These are phyloP conservation scores for Atractosteus spatula DNA, from an alignment of 2,113 vertebrate genomes.

Conservation along the genomic window DNA sequence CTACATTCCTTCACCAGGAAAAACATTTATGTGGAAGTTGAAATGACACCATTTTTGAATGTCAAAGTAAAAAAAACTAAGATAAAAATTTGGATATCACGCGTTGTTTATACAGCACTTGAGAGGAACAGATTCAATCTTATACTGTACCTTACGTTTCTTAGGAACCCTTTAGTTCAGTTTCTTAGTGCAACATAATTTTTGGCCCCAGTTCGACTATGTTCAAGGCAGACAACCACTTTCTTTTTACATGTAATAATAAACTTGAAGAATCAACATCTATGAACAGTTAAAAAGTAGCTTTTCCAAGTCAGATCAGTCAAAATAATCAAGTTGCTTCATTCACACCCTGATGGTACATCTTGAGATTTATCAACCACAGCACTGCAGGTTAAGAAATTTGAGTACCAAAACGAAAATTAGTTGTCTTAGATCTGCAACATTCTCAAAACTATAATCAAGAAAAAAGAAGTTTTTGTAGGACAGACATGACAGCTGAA, in stretches of 20 bases:
- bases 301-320: slow-evolving; percentile 42
- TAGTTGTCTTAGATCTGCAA: too few relatives aligned
- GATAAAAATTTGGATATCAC: slow-evolving; percentile 17
- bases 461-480: too few relatives aligned
- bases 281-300: slow-evolving; percentile 24
- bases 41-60: slow-evolving; percentile 34
- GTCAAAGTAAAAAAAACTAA: slow-evolving; percentile 24
- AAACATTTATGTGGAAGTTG: slow-evolving; percentile 53
- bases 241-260: too few relatives aligned
- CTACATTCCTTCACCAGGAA: slow-evolving; percentile 67
- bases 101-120: slow-evolving; percentile 24
- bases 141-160: background rate
- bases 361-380: slow-evolving; percentile 46
- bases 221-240: too few relatives aligned
- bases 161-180: too few relatives aligned
- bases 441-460: too few relatives aligned
- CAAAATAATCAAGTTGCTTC: slow-evolving; percentile 47
- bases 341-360: slow-evolving; percentile 37
- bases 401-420: too few relatives aligned
- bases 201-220: too few relatives aligned
- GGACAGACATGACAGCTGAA: too few relatives aligned
- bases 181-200: too few relatives aligned
- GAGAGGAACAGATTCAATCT: slow-evolving; percentile 24
- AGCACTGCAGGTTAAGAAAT: slow-evolving; percentile 9
- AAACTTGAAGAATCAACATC: too few relatives aligned